Evolutionary conservation across 92 coral and sea anemone species (phyloP).

Genomic region (Parazoanthus swiftii): DNA sequence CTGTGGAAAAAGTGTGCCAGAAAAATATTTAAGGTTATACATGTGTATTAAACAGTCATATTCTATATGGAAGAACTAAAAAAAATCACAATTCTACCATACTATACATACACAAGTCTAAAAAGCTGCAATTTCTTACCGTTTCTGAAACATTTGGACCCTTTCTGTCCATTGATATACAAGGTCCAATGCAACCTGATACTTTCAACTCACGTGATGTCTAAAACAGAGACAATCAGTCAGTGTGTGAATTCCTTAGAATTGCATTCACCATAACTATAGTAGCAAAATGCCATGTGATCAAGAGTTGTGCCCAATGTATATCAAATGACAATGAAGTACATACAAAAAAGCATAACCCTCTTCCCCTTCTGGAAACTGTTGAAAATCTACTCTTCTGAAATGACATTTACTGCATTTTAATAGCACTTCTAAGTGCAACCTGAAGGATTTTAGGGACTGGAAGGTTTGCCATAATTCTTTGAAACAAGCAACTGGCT

Average conservation of each 20-base stretch:
- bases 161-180: conserved; percentile 96
- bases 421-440: no score
- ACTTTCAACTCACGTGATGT: conserved; percentile 91
- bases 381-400: no score
- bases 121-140: conserved; percentile 45
- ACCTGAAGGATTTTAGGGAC: no score
- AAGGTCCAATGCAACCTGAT: conserved; percentile 95
- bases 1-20: conserved; percentile 43
- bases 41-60: not conserved
- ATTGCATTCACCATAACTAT: not conserved
- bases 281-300: no score
- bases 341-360: no score
- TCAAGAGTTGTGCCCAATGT: no score
- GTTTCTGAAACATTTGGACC: conserved; percentile 98
- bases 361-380: no score
- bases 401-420: no score
- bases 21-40: not conserved
- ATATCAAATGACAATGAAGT: no score
- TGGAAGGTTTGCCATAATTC: no score
- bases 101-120: not conserved
- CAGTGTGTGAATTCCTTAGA: not conserved
- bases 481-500: no score
- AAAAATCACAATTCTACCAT: not conserved
- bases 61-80: not conserved
- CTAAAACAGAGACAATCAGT: conserved; percentile 43